Evolutionary conservation across 2,888 invertebrate species (phyloP).

Genomic region (Ceramica pisi): DNA sequence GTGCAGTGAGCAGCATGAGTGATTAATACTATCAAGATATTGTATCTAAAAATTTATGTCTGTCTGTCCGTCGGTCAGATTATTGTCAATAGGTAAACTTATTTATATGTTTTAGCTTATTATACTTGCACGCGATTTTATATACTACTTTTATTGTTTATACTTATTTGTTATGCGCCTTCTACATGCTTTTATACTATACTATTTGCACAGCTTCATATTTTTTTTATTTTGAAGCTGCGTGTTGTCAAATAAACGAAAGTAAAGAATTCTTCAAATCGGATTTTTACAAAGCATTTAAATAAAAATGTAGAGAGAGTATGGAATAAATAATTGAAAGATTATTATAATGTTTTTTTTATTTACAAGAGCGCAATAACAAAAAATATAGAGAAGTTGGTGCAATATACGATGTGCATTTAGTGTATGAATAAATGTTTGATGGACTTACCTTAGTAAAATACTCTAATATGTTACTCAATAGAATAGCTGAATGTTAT

Average conservation of each 20-base stretch:
- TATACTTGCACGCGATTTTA: slow-evolving; percentile 37
- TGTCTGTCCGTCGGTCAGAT: slow-evolving; percentile 18
- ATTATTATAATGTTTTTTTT: neutral
- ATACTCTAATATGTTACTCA: slow-evolving; percentile 15
- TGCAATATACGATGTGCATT: neutral
- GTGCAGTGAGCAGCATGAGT: slow-evolving; percentile 50
- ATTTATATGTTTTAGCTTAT: neutral
- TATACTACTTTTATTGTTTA: neutral
- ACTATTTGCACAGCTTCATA: neutral
- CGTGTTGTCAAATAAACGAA: neutral
- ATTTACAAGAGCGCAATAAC: neutral
- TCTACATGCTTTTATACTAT: slow-evolving; percentile 1
- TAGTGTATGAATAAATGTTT: neutral
- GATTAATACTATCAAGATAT: slow-evolving; percentile 8
- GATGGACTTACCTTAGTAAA: slow-evolving; percentile 5
- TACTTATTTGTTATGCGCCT: neutral
- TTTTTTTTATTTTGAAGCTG: neutral
- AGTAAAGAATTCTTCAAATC: neutral
- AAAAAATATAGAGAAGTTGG: neutral
- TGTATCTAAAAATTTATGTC: slow-evolving; percentile 10
- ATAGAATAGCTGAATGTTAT: slow-evolving; percentile 9
- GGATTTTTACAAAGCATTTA: neutral
- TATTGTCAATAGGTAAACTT: slow-evolving; percentile 29
- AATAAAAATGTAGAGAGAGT: neutral
- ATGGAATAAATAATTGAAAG: neutral